These are phyloP conservation scores for Octopus sinensis DNA, from an alignment of 1,140 invertebrate genomes.

Conservation along the genomic window DNA sequence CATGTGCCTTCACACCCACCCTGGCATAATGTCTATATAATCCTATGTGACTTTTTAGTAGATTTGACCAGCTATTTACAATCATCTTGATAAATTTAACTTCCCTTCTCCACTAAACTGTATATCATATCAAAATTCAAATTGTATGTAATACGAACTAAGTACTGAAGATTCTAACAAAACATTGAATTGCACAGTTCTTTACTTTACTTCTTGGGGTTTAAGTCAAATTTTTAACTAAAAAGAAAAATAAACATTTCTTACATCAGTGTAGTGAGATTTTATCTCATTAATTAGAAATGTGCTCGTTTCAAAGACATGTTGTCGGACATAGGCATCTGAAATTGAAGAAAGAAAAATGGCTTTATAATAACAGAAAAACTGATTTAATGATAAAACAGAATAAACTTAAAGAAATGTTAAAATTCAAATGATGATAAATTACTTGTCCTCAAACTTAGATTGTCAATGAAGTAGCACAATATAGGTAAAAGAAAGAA, in stretches of 20 bases:
- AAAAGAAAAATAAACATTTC: conserved; percentile 49
- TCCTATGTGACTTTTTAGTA: too few relatives aligned
- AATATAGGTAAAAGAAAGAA: neutral
- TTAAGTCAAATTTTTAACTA: neutral
- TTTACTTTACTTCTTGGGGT: neutral
- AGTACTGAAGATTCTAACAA: too few relatives aligned
- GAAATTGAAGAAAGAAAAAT: conserved; percentile 19
- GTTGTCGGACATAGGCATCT: conserved; percentile 77
- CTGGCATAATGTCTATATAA: too few relatives aligned
- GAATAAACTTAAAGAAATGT: too few relatives aligned
- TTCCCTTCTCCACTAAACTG: neutral
- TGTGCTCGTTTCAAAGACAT: conserved; percentile 84
- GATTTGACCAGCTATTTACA: too few relatives aligned
- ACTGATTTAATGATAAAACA: neutral
- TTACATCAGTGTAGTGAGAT: conserved; percentile 74
- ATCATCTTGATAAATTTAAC: too few relatives aligned
- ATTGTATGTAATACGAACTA: neutral
- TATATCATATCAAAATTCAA: neutral
- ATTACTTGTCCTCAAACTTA: too few relatives aligned
- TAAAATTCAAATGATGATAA: too few relatives aligned
- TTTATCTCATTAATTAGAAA: conserved; percentile 74
- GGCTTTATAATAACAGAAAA: neutral
- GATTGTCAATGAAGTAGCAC: too few relatives aligned
- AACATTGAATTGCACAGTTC: too few relatives aligned
- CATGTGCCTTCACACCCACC: too few relatives aligned